Evolutionary conservation across 2,888 invertebrate genomes (phyloP).

Genomic region (Apeira syringaria): DNA sequence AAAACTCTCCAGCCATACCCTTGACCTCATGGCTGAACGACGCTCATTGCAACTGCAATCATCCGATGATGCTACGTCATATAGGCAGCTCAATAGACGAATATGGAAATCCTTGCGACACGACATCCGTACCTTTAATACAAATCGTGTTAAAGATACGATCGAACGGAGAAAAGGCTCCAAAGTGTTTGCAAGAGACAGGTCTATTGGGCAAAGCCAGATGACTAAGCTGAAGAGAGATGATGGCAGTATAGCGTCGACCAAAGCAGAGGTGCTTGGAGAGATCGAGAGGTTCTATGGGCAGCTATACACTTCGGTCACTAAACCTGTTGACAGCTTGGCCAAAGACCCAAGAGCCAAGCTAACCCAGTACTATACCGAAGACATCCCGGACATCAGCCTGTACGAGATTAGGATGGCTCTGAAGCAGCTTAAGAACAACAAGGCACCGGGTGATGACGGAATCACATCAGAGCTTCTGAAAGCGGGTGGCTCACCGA

Average conservation of each 20-base stretch:
- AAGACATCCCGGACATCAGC: not conserved
- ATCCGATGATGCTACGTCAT: not conserved
- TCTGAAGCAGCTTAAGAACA: not conserved
- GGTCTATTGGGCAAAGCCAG: no score
- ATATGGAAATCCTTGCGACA: not conserved
- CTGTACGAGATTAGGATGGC: not conserved
- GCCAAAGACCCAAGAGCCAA: not conserved
- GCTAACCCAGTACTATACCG: not conserved
- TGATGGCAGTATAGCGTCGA: no score
- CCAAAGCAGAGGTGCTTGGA: not conserved
- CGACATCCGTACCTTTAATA: not conserved
- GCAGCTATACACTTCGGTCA: not conserved
- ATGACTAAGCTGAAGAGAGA: no score
- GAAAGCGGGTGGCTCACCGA: no score
- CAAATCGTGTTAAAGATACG: not conserved
- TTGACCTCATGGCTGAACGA: not conserved
- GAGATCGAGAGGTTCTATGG: not conserved
- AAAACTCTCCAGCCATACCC: not conserved
- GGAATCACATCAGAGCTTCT: no score
- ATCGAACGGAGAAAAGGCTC: no score
- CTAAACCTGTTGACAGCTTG: not conserved
- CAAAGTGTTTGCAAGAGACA: no score
- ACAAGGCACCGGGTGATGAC: not conserved
- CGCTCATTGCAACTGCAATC: not conserved
- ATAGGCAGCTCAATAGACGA: not conserved